A percentile compares a stretch with the other conserved stretches of the same genome.
phyloP scores from a whole-genome alignment of 1,140 invertebrate genomes.

The Trichonephila clavata region DNA sequence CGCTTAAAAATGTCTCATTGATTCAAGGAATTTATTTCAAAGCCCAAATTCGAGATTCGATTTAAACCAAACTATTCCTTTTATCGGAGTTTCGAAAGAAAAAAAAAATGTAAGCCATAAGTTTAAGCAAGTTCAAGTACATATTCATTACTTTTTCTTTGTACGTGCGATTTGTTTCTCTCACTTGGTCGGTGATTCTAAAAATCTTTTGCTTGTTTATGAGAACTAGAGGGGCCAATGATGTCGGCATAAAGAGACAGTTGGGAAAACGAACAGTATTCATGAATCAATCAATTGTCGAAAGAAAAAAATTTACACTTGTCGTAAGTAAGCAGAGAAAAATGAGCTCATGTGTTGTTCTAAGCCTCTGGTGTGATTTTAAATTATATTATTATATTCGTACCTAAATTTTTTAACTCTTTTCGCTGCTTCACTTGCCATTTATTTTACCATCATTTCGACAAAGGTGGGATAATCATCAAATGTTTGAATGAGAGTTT shows the following conservation, averaged over 20 bases:
- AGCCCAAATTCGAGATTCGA: background rate
- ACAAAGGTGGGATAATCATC: too few species aligned
- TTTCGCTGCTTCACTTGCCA: too few species aligned
- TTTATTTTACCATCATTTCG: too few species aligned
- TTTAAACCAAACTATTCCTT: background rate
- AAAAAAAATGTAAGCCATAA: background rate
- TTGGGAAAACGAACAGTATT: background rate
- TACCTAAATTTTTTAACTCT: too few species aligned
- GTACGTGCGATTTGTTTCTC: slow-evolving; percentile 26
- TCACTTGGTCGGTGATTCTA: slow-evolving; percentile 40
- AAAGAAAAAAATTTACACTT: background rate
- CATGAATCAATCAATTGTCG: background rate
- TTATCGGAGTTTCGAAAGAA: background rate
- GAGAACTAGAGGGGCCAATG: background rate
- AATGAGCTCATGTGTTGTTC: too few species aligned
- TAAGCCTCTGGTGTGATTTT: too few species aligned
- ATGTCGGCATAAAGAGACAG: background rate
- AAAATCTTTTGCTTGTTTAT: slow-evolving; percentile 35
- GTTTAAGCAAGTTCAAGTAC: background rate
- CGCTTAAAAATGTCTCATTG: too few species aligned
- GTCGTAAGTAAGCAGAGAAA: too few species aligned
- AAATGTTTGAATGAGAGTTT: too few species aligned
- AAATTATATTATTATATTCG: too few species aligned
- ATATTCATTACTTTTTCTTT: background rate
- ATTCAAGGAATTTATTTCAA: background rate